A percentile compares a stretch with the other conserved stretches of the same genome.
Conservation (phyloP, 2,113 vertebrate genomes). For the Cavia aperea region DNA sequence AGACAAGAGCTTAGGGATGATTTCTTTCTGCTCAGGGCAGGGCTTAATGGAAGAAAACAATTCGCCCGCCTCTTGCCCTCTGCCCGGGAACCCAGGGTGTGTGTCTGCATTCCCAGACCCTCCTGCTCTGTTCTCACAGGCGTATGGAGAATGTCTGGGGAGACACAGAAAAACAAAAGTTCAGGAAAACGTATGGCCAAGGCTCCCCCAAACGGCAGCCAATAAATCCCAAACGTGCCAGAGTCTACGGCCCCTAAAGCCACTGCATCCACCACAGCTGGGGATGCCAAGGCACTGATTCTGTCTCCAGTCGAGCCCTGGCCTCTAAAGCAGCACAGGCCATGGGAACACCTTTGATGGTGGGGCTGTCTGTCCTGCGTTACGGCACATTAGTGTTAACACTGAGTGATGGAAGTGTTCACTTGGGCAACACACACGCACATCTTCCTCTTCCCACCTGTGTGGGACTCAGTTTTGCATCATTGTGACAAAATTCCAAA, state of each 20-base stretch:
- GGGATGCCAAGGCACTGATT: not conserved
- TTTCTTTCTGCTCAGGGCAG: constrained; percentile 50
- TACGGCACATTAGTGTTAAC: rapidly evolving
- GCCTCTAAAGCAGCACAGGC: not conserved
- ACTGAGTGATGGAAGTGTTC: rapidly evolving
- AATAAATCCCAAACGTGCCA: not conserved
- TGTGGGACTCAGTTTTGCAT: not conserved
- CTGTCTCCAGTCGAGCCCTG: rapidly evolving
- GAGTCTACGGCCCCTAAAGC: rapidly evolving
- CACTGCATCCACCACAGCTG: rapidly evolving
- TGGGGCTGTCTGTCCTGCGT: rapidly evolving
- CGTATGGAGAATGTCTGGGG: constrained; percentile 39
- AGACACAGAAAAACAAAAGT: constrained; percentile 26
- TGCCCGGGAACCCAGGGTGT: not conserved
- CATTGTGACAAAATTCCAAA: not conserved
- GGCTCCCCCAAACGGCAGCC: constrained; percentile 1
- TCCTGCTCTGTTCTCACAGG: constrained; percentile 17
- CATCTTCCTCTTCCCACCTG: not conserved
- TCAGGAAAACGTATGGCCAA: constrained; percentile 36
- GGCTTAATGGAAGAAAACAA: constrained; percentile 42
- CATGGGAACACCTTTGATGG: not conserved
- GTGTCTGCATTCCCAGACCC: constrained; percentile 27
- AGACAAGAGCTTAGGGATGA: constrained; percentile 55
- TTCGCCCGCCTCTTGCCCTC: not conserved
- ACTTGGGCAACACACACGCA: no score